These are phyloP conservation scores for Crossocerus cetratus DNA, from an alignment of 2,888 invertebrate species.

Conservation along the genomic window DNA sequence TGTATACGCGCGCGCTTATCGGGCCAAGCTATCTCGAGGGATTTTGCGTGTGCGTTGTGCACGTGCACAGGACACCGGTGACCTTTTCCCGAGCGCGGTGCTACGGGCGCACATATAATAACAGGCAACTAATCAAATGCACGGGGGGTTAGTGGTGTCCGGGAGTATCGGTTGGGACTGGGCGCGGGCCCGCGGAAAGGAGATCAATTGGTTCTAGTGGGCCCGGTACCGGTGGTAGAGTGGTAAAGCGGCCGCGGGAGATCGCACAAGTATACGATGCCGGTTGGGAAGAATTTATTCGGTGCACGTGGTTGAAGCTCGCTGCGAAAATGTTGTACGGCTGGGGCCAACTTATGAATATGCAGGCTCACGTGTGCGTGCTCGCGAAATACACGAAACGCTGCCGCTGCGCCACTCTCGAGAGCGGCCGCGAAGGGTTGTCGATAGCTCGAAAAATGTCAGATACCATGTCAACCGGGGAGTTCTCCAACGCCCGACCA, in stretches of 20 bases:
- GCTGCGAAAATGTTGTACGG: constrained; percentile 58
- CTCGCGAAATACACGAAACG: constrained; percentile 40
- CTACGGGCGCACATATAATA: background rate
- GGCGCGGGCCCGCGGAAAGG: constrained; percentile 3
- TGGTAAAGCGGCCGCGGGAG: constrained; percentile 21
- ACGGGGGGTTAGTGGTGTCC: too few relatives aligned
- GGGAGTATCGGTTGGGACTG: constrained; percentile 2
- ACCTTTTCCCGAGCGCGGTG: background rate
- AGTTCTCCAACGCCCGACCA: constrained; percentile 16
- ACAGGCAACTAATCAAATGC: constrained; percentile 20
- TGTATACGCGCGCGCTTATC: background rate
- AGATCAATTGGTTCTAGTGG: constrained; percentile 27
- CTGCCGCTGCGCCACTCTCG: constrained; percentile 40
- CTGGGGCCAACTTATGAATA: constrained; percentile 63
- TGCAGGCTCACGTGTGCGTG: constrained; percentile 58
- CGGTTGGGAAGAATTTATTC: constrained; percentile 49
- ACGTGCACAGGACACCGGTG: background rate
- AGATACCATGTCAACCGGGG: constrained; percentile 38
- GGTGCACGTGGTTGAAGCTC: constrained; percentile 56
- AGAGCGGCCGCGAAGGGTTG: constrained; percentile 32
- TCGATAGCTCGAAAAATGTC: constrained; percentile 59
- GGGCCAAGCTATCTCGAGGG: background rate
- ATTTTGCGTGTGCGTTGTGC: constrained; percentile 9
- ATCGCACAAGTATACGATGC: too few relatives aligned
- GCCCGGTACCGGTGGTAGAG: constrained; percentile 29